phyloP scores from a whole-genome alignment of 1,140 invertebrate genomes.

The Cotesia chilonis region DNA sequence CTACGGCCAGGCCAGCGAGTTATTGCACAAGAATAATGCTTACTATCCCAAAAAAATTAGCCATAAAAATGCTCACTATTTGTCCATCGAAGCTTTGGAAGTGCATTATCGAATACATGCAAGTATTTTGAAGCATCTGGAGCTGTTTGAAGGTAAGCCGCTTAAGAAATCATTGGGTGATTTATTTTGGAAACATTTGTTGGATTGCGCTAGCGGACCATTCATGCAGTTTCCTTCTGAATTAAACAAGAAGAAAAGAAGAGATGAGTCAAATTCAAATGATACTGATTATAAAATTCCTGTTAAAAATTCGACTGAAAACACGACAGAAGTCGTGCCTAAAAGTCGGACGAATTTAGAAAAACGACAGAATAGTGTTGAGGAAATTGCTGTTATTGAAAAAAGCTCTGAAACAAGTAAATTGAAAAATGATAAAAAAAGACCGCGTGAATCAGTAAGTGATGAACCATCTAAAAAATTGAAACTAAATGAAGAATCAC shows the following conservation, averaged over 20 bases:
- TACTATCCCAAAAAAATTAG: slow-evolving; percentile 86
- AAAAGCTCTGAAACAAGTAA: slow-evolving; percentile 35
- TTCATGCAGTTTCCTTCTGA: slow-evolving; percentile 63
- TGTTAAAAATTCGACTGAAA: not conserved
- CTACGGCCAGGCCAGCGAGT: slow-evolving; percentile 78
- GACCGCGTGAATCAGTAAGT: slow-evolving; percentile 39
- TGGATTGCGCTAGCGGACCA: slow-evolving; percentile 57
- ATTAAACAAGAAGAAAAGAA: slow-evolving; percentile 49
- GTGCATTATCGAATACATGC: slow-evolving; percentile 85
- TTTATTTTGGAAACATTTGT: slow-evolving; percentile 56
- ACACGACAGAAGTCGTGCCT: not conserved
- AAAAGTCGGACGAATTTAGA: slow-evolving; percentile 33
- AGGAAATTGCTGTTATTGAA: slow-evolving; percentile 48
- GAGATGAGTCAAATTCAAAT: slow-evolving; percentile 37
- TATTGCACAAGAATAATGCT: slow-evolving; percentile 82
- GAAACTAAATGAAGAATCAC: slow-evolving; percentile 56
- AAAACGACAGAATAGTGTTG: slow-evolving; percentile 47
- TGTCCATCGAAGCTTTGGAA: slow-evolving; percentile 91
- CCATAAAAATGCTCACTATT: slow-evolving; percentile 82
- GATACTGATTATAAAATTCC: slow-evolving; percentile 27
- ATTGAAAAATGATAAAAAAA: slow-evolving; percentile 47
- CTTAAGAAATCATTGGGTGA: slow-evolving; percentile 59
- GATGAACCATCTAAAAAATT: slow-evolving; percentile 46
- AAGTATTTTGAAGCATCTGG: slow-evolving; percentile 84
- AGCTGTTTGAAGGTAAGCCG: slow-evolving; percentile 71